phyloP scores from a whole-genome alignment of 2,888 invertebrate genomes.

The Chalcosyrphus nemorum region DNA sequence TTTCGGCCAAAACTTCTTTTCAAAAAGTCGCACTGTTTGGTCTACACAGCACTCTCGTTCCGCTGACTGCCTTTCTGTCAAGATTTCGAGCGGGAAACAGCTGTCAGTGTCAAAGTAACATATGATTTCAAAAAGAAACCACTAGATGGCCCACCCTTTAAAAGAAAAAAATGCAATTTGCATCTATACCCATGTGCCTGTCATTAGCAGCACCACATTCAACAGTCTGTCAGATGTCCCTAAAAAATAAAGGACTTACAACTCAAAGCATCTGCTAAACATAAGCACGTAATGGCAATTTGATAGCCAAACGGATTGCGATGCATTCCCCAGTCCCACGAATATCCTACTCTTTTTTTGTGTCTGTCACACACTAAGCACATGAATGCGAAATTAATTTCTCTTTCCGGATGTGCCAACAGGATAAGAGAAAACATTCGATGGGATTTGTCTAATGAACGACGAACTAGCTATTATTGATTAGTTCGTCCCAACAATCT shows the following conservation, averaged over 20 bases:
- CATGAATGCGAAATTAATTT: not conserved
- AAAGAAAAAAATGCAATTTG: no score
- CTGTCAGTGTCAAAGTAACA: no score
- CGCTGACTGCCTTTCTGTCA: no score
- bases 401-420: not conserved
- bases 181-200: not conserved
- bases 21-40: no score
- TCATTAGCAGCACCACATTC: not conserved
- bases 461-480: constrained; percentile 42
- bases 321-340: not conserved
- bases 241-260: not conserved
- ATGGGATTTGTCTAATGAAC: constrained; percentile 17
- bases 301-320: not conserved
- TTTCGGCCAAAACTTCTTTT: no score
- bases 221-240: not conserved
- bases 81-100: no score
- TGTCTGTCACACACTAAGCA: not conserved
- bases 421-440: not conserved
- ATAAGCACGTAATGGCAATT: constrained; percentile 16
- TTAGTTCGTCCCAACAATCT: constrained; percentile 26
- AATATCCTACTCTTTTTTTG: not conserved
- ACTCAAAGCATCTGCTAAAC: not conserved
- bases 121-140: no score
- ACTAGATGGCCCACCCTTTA: no score
- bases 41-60: no score